phyloP scores from a whole-genome alignment of 2,797 vertebrate genomes.

The Megaceryle alcyon region DNA sequence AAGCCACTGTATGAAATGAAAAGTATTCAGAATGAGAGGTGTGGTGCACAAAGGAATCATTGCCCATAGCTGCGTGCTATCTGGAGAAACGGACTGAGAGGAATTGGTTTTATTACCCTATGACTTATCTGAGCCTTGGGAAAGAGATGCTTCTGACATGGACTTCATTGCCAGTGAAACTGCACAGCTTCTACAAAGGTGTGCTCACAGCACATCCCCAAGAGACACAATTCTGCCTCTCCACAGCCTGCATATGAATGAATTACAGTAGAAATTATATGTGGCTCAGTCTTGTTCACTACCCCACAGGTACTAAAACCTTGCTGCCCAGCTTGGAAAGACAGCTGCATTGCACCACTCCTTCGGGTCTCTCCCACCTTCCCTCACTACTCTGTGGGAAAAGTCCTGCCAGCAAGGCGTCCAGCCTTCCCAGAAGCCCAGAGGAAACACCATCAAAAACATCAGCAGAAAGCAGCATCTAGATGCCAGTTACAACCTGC shows the following conservation, averaged over 20 bases:
- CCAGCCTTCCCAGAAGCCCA: not conserved
- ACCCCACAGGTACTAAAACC: not conserved
- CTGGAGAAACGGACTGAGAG: not conserved
- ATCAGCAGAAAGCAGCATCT: not conserved
- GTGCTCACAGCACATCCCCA: not conserved
- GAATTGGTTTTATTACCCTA: not conserved
- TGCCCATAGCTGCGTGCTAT: not conserved
- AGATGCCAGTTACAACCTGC: not conserved
- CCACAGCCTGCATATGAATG: not conserved
- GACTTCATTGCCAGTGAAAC: not conserved
- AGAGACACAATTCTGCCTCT: not conserved
- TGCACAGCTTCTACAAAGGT: not conserved
- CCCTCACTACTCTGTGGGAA: not conserved
- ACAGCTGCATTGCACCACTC: not conserved
- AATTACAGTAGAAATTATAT: not conserved
- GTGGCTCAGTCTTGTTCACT: not conserved
- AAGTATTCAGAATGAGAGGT: not conserved
- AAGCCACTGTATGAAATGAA: not conserved
- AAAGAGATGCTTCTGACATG: not conserved
- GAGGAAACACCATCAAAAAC: not conserved
- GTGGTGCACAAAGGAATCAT: not conserved
- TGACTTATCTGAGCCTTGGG: not conserved
- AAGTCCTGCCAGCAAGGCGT: not conserved
- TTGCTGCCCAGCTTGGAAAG: not conserved
- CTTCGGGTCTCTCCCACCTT: not conserved